Percentiles rank a stretch among this genome's conserved stretches.
phyloP scores from a whole-genome alignment of 1,140 invertebrate species.

The Stratiolaelaps scimitus region DNA sequence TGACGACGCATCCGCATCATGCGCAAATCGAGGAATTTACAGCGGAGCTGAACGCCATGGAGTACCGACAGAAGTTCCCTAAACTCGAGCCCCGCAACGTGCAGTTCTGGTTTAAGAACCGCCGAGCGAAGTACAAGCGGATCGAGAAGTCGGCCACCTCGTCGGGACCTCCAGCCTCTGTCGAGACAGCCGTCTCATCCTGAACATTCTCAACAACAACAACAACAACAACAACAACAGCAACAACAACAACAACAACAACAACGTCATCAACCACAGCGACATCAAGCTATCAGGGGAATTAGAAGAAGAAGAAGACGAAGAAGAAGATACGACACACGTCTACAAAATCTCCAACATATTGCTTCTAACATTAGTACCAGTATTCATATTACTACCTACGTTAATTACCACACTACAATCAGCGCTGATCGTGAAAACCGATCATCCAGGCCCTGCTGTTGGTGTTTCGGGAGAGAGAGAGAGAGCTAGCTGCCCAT shows the following conservation, averaged over 20 bases:
- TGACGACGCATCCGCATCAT: slow-evolving; percentile 92
- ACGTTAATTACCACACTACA: too few species aligned
- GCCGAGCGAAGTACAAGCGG: slow-evolving; percentile 82
- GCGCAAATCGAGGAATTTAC: slow-evolving; percentile 93
- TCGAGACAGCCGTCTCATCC: slow-evolving; percentile 13
- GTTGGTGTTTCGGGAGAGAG: too few species aligned
- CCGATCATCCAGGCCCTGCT: too few species aligned
- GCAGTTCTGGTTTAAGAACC: slow-evolving; percentile 82
- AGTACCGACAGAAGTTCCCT: slow-evolving; percentile 83
- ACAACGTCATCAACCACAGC: not conserved
- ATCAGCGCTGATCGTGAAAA: too few species aligned
- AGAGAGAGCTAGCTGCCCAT: too few species aligned
- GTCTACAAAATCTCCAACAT: too few species aligned
- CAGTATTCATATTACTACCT: too few species aligned
- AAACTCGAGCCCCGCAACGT: slow-evolving; percentile 93
- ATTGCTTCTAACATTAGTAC: too few species aligned
- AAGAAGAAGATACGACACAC: too few species aligned
- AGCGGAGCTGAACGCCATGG: slow-evolving; percentile 80
- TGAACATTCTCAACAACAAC: not conserved
- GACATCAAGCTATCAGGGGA: too few species aligned
- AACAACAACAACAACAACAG: not conserved
- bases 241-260: not conserved
- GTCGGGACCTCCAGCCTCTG: not conserved
- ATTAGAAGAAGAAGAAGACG: too few species aligned
- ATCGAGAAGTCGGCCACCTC: slow-evolving; percentile 26